These are phyloP conservation scores for Eunapius fragilis DNA, from an alignment of 37 sponge, comb jelly and placozoan species.

Conservation along the genomic window DNA sequence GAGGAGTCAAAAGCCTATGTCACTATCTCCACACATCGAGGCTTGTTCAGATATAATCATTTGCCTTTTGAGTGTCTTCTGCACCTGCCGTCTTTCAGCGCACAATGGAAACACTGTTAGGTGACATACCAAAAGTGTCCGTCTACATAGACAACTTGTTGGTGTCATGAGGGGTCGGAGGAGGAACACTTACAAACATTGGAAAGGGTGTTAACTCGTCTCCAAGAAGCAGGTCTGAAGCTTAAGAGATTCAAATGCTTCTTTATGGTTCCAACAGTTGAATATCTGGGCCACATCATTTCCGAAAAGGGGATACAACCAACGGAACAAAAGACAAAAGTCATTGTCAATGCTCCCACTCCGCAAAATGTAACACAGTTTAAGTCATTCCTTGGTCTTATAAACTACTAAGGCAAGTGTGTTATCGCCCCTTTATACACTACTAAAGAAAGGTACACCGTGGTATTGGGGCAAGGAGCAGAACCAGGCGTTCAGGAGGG, in stretches of 20 bases:
- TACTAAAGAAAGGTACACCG: background rate
- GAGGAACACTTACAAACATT: background rate
- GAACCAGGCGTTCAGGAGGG: conserved; percentile 12
- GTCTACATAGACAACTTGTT: background rate
- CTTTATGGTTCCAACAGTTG: conserved; percentile 3
- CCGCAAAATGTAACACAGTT: conserved; percentile 34
- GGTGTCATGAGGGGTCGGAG: background rate
- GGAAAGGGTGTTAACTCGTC: background rate
- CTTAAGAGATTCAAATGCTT: background rate
- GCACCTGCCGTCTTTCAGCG: background rate
- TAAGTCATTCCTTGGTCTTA: conserved; percentile 19
- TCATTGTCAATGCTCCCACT: conserved; percentile 17
- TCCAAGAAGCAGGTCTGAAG: background rate
- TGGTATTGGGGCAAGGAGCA: conserved; percentile 34
- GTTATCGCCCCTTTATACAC: conserved; percentile 19
- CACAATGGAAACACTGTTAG: conserved; percentile 3
- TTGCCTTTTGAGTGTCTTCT: conserved; percentile 24
- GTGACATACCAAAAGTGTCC: background rate
- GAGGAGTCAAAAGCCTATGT: background rate
- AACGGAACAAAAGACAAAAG: background rate
- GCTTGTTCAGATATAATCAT: background rate
- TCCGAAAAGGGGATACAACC: background rate
- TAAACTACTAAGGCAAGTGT: conserved; percentile 31
- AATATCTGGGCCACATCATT: conserved; percentile 4
- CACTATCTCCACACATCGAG: background rate